phyloP scores from a whole-genome alignment of 2,888 invertebrate genomes.

The Ectropis crepuscularia region DNA sequence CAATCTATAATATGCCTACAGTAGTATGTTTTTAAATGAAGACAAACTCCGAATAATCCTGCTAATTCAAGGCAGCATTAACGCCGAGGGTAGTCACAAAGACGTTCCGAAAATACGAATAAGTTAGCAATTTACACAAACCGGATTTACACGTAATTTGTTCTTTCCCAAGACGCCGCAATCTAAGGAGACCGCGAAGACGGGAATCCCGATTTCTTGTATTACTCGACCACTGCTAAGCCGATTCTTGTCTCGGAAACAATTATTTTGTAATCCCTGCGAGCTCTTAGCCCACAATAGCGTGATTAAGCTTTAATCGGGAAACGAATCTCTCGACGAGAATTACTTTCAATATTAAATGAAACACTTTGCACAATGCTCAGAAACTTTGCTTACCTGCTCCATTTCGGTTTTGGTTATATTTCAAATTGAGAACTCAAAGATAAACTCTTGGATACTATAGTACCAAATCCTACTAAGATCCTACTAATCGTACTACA shows the following conservation, averaged over 20 bases:
- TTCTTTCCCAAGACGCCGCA: not conserved
- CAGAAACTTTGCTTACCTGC: not conserved
- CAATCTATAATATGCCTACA: no score
- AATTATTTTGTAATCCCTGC: conserved; percentile 29
- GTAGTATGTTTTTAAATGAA: no score
- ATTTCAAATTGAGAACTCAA: not conserved
- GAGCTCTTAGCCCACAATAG: conserved; percentile 28
- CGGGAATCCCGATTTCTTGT: conserved; percentile 8
- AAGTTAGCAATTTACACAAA: not conserved
- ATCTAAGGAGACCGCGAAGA: not conserved
- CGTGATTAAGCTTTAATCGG: conserved; percentile 26
- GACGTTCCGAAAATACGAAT: no score
- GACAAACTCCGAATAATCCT: no score
- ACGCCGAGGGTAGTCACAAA: no score
- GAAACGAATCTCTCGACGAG: conserved; percentile 21
- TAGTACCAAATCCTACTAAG: no score
- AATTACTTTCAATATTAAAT: conserved; percentile 21
- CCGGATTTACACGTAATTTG: conserved; percentile 5
- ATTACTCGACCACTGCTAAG: conserved; percentile 19
- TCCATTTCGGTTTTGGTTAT: not conserved
- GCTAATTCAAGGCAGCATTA: no score
- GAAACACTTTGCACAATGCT: conserved; percentile 8
- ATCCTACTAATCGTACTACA: no score
- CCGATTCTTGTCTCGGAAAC: conserved; percentile 23
- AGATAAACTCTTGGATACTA: no score